Evolutionary conservation across 1,140 invertebrate species (phyloP), one percentile per base, ranked within the genome.

Genomic region (Drosophila fuyamai): DNA sequence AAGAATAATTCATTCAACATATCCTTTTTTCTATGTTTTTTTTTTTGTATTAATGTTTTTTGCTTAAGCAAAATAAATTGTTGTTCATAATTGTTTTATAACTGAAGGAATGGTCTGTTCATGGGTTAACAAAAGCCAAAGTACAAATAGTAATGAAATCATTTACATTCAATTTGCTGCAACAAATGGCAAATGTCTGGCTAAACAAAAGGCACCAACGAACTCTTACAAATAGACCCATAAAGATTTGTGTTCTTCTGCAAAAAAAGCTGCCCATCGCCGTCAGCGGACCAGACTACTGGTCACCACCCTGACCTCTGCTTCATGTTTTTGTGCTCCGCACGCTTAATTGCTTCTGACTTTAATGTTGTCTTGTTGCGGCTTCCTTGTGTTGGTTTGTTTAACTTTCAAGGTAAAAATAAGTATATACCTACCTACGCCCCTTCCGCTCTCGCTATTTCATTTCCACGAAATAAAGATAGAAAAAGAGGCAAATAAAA

Each of bases 331-430:
- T 60, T 86, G 67, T 65, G 40, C 46, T 55, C 50, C 53, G 40
- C 58, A 81, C 74, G 66, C 70, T 76, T 86, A 86, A 88, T 86
- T 88, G 83, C 83, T 83, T 86, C 81, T 62, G 72, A 75, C 56
- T 77, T 76, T 73, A 59, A 53, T 71, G 63, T 61, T 54, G 51
- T 18, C 54, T 62, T 46, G 63, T 36, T 48, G 54, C 40, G 13
- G 61, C 70, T 88, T 84, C 67, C 81, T 74, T 59, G 78, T 86
- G 62, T 75, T 79, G 60, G 38, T 79, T 60, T 77, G 63, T 83
- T 89, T 79, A 88, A 83, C 83, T 83, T 44, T 83, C 83, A 86
- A 86, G 83, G 83, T 83, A 82, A 72, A 58, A 50, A 46, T 36
- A 76, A 51, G 54, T 48, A 18, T 56, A 55, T 13, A 47, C 35